Conservation (phyloP, 2,888 invertebrate species). For the Sericinus montela region DNA sequence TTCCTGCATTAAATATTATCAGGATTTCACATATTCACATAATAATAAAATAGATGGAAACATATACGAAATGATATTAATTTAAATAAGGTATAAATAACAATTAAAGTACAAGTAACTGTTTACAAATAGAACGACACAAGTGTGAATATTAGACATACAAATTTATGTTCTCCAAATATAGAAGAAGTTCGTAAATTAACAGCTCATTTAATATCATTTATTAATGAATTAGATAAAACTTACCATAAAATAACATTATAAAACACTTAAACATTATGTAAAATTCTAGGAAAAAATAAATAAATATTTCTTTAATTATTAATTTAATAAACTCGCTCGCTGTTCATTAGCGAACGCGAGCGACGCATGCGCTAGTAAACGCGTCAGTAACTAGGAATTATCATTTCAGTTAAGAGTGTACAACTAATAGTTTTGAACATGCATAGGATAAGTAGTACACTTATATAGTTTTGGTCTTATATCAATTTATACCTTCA, state of each 20-base stretch:
- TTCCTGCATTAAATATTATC: too few species aligned
- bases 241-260: conserved; percentile 47
- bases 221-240: conserved; percentile 10
- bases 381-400: conserved; percentile 41
- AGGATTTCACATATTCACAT: too few species aligned
- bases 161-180: too few species aligned
- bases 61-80: too few species aligned
- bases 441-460: not conserved
- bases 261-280: conserved; percentile 46
- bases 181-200: too few species aligned
- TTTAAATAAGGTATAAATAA: too few species aligned
- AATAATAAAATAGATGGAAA: too few species aligned
- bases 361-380: conserved; percentile 34
- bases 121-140: too few species aligned
- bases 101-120: too few species aligned
- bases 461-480: conserved; percentile 1
- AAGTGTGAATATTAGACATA: too few species aligned
- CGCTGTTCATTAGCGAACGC: conserved; percentile 39
- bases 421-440: conserved; percentile 23
- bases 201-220: not conserved
- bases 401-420: conserved; percentile 53
- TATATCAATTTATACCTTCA: conserved; percentile 19
- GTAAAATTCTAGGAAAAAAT: conserved; percentile 19
- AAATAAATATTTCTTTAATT: conserved; percentile 22
- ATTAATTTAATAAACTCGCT: conserved; percentile 26